These are phyloP conservation scores for Nerophis ophidion DNA, from an alignment of 2,113 vertebrate species.

Conservation along the genomic window DNA sequence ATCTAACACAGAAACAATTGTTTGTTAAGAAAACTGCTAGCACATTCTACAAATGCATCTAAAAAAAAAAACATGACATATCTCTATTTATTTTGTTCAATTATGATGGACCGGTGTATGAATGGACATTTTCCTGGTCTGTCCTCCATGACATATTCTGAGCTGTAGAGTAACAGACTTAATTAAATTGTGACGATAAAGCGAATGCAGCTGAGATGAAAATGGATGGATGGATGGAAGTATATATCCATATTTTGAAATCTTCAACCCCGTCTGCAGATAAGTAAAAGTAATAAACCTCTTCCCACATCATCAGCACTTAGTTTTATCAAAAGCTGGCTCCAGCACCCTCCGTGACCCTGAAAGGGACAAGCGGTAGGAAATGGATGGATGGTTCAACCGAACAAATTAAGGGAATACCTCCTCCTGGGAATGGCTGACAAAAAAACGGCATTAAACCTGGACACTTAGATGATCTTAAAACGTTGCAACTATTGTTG, in stretches of 20 bases:
- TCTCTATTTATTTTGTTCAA: no score
- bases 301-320: slow-evolving; percentile 9
- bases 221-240: background rate
- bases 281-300: slow-evolving; percentile 3
- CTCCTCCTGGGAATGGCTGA: slow-evolving; percentile 10
- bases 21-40: no score
- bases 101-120: background rate
- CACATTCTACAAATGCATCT: no score
- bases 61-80: no score
- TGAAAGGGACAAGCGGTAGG: no score
- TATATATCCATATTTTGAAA: slow-evolving; percentile 8
- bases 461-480: slow-evolving; percentile 20
- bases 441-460: slow-evolving; percentile 17
- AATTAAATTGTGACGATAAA: background rate
- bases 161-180: slow-evolving; percentile 1
- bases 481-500: slow-evolving; percentile 1
- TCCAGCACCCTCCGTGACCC: no score
- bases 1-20: no score
- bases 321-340: slow-evolving; percentile 21
- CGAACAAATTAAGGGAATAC: slow-evolving; percentile 6
- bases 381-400: background rate
- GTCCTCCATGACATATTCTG: background rate
- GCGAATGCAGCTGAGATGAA: no score
- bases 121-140: background rate
- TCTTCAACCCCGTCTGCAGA: background rate